Base-by-base conservation (phyloP, 2,888 invertebrate genomes). In the Esperia sulphurella region DNA sequence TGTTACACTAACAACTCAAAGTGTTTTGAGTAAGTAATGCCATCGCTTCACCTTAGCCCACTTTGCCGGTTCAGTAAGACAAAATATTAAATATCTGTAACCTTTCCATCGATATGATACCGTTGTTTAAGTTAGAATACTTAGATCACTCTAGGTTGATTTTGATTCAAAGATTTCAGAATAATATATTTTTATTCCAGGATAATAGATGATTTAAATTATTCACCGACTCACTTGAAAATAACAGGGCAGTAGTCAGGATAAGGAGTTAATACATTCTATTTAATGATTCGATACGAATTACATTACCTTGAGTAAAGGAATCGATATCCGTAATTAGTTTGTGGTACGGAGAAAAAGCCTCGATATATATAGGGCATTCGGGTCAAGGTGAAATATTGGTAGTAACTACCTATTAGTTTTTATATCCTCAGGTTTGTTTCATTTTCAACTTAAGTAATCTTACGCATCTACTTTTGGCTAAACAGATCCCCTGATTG, bases 321-420 rank as follows among this genome's bases (percentile, higher is more conserved):
- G 57, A 66, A 68, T 66, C 69, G 63, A 69, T 68, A 65, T 51
- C 52, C 48, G 59, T 64, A 68, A 72, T 71, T 68, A 68, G 62
- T 56, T 64, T 50, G 41, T 40, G 21, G 8, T 31, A 37, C 48
- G 49, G 54, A 61, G 61, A 61, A 65, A 63, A 61, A 52, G 48
- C 49, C 44, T 45, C 35, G 29, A 48, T 33, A 35, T 33, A 35
- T 37, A 10, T 42, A 47, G 39, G 44, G 50, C 43, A 50, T 52
- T 52, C 50, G 46, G 67, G 65, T 58, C 65, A 65, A 63, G 65
- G 43, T 30, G 14, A 46, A 48, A 44, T 41, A 41, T 41, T 43
- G 29, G 13, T 31, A 31, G 29, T 31, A 30, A 42, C 13, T 38
- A 38, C 21, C 9, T 33, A 33, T 33, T 33, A 33, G 3, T 33